phyloP scores from a whole-genome alignment of 1,140 invertebrate genomes.

The Scaptomyza graminum region DNA sequence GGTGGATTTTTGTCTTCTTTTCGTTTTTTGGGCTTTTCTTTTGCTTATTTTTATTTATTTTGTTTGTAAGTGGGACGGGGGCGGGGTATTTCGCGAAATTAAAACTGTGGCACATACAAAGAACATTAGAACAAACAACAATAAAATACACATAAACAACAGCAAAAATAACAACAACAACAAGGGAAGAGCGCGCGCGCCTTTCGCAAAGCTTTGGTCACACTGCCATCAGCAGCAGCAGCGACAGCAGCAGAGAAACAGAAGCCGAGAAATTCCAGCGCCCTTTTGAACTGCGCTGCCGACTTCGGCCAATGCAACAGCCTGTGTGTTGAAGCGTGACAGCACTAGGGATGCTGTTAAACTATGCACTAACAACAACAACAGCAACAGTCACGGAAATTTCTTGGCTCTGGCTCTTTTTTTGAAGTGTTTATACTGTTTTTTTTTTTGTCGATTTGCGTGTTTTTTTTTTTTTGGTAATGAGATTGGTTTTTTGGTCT shows the following conservation, averaged over 20 bases:
- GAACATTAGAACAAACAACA: constrained; percentile 16
- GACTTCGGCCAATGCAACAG: constrained; percentile 41
- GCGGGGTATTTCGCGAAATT: constrained; percentile 29
- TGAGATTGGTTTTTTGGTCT: constrained; percentile 1
- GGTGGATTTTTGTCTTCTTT: constrained; percentile 33
- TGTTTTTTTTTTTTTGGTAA: constrained; percentile 21
- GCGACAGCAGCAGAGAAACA: constrained; percentile 16
- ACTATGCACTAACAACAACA: constrained; percentile 30
- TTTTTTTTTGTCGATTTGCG: constrained; percentile 11
- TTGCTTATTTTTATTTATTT: constrained; percentile 27
- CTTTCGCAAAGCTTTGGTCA: constrained; percentile 43
- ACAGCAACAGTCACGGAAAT: constrained; percentile 23
- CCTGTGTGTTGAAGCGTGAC: constrained; percentile 49
- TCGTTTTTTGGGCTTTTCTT: constrained; percentile 28
- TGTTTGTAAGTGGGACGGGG: not conserved
- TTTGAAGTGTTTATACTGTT: constrained; percentile 11
- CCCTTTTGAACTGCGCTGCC: constrained; percentile 51
- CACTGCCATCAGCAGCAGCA: constrained; percentile 27
- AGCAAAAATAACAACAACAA: constrained; percentile 14
- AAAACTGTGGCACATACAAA: constrained; percentile 32
- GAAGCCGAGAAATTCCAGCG: constrained; percentile 50
- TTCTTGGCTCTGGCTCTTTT: constrained; percentile 34
- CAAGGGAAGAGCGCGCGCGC: constrained; percentile 51
- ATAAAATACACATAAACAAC: constrained; percentile 19
- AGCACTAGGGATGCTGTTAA: constrained; percentile 53